phyloP scores from a whole-genome alignment of 2,113 vertebrate species.

The Anarrhichthys ocellatus region DNA sequence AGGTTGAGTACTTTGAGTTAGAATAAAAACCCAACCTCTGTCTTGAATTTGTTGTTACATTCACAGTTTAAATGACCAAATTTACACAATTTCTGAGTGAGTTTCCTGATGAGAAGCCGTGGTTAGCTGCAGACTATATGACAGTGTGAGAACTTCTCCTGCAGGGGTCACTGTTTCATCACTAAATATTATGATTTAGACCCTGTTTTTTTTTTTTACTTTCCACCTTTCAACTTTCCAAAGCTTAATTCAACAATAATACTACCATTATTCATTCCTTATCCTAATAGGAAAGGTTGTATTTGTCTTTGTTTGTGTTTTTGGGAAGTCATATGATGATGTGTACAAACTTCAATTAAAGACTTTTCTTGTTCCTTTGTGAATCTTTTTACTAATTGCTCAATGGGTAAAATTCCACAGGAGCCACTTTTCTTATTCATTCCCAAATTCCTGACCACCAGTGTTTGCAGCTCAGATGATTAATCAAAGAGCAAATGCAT shows the following conservation, averaged over 20 bases:
- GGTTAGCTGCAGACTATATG: not conserved
- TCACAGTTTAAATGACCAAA: not conserved
- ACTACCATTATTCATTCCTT: not conserved
- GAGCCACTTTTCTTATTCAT: not conserved
- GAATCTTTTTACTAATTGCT: not conserved
- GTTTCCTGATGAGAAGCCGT: not conserved
- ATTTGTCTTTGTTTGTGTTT: not conserved
- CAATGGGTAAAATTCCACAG: not conserved
- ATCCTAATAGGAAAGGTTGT: not conserved
- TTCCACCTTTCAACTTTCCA: not conserved
- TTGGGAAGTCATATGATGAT: not conserved
- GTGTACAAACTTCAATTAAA: not conserved
- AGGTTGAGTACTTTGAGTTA: not conserved
- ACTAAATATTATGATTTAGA: not conserved
- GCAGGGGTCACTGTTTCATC: conserved; percentile 65
- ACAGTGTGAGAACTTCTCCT: conserved; percentile 18
- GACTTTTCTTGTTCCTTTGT: not conserved
- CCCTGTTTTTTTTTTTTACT: not conserved
- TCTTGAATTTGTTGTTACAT: not conserved
- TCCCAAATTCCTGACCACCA: not conserved
- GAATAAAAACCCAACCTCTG: not conserved
- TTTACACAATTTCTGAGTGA: not conserved
- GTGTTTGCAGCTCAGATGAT: conserved; percentile 26
- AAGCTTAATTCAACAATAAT: not conserved
- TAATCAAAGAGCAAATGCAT: conserved; percentile 5